Evolutionary conservation across 2,888 invertebrate species (phyloP), one percentile per base, ranked within the genome.

Genomic region (Ashinkailepas kermadecensis): DNA sequence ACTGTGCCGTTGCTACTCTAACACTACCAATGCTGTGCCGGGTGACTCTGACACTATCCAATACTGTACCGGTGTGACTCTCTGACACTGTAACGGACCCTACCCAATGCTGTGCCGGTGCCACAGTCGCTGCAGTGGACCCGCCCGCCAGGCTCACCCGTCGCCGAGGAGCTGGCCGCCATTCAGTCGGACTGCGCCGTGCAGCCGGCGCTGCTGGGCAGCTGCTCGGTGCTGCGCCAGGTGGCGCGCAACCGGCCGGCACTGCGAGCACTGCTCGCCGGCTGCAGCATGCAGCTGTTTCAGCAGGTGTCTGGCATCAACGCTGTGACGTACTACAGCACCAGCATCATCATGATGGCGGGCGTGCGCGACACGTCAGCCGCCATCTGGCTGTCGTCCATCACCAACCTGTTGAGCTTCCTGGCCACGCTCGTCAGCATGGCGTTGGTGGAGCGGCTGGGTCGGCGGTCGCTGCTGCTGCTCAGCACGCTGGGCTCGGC

Each of bases 351-450:
- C 82, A 85, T 85, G 62, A 85, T 86, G 86, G 85, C 86, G 54
- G 86, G 86, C 8, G 82, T 86, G n/a, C 83, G 83, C n/a, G 87
- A 88, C 81, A 86, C 83, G n/a, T 83, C 84, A 9, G 59, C 83
- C 7, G 89, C 89, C 18, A 89, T 90, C 82, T 90, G 90, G 90
- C 84, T 89, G 81, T 85, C 89, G 8, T 87, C 88, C 10, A 86
- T 86, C n/a, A 87, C 87, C 39, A 86, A 89, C 70, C 86, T 86
- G 21, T 86, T 89, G 83, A 89, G 89, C 85, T 89, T 89, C 84
- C 62, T 88, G 12, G 88, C 88, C 83, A 88, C 89, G 7, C 86
- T 89, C 59, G 86, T 89, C 56, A 89, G 89, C 21, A 85, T 90
- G 74, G 87, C 86, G 83, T 85, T 89, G 65, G 89, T 90, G 57